These are phyloP conservation scores for Teleiodes luculella DNA, from an alignment of 2,888 invertebrate species.

Conservation along the genomic window DNA sequence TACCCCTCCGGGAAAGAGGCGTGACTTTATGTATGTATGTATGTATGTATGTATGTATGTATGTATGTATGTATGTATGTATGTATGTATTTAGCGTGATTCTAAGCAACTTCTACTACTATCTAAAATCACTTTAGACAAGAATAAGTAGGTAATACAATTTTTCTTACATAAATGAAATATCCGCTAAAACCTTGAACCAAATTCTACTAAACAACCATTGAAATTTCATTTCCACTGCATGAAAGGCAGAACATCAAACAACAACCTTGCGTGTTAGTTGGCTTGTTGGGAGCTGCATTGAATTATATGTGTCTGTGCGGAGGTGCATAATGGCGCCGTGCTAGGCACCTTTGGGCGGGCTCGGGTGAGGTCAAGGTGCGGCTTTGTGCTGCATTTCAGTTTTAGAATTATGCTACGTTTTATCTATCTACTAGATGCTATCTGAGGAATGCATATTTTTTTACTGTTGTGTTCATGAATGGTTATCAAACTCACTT, in stretches of 20 bases:
- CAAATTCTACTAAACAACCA: not conserved
- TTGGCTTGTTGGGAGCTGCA: not conserved
- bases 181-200: not conserved
- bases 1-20: too few relatives aligned
- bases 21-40: too few relatives aligned
- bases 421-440: too few relatives aligned
- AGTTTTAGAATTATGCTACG: too few relatives aligned
- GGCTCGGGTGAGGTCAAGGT: not conserved
- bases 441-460: too few relatives aligned
- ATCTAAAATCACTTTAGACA: not conserved
- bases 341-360: too few relatives aligned
- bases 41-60: too few relatives aligned
- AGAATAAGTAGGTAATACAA: not conserved
- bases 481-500: too few relatives aligned
- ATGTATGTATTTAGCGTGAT: too few relatives aligned
- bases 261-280: not conserved
- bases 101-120: not conserved
- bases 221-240: not conserved
- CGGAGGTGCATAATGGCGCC: too few relatives aligned
- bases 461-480: too few relatives aligned
- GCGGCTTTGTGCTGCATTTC: not conserved
- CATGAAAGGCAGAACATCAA: not conserved
- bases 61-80: too few relatives aligned
- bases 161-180: not conserved
- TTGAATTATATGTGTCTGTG: not conserved